A percentile compares a stretch with the other conserved stretches of the same genome.
phyloP scores from a whole-genome alignment of 2,797 vertebrate species.

The Smutsia gigantea region DNA sequence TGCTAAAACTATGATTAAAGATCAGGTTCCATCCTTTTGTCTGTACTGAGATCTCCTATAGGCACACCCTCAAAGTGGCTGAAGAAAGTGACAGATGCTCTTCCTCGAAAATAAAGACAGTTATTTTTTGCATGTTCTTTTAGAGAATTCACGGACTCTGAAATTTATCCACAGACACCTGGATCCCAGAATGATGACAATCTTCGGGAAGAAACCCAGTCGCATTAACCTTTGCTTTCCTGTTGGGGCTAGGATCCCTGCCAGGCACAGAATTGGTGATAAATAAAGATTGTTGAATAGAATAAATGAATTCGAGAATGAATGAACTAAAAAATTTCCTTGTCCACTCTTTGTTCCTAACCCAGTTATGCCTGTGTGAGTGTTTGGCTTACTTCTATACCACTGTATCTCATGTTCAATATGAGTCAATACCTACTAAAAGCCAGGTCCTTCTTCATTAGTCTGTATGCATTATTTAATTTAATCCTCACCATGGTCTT shows the following conservation, averaged over 20 bases:
- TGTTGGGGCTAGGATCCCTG: background rate
- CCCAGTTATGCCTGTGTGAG: background rate
- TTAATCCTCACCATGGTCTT: background rate
- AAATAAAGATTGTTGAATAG: background rate
- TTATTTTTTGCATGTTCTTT: background rate
- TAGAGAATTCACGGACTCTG: background rate
- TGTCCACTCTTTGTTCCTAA: background rate
- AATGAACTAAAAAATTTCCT: background rate
- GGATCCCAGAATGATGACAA: background rate
- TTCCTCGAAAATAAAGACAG: background rate
- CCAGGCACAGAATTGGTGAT: background rate
- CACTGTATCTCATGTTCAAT: background rate
- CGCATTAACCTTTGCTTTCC: background rate
- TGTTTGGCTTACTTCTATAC: background rate
- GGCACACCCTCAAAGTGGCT: background rate
- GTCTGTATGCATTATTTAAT: background rate
- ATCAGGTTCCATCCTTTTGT: background rate
- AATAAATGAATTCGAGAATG: background rate
- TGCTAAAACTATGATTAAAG: background rate
- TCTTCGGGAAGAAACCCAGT: background rate
- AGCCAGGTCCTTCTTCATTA: background rate
- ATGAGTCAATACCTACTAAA: background rate
- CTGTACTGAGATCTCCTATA: background rate
- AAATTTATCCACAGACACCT: background rate
- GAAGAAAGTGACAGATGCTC: background rate